Conservation (phyloP, 2,797 vertebrate species). For the Yasuhikotakia modesta region DNA sequence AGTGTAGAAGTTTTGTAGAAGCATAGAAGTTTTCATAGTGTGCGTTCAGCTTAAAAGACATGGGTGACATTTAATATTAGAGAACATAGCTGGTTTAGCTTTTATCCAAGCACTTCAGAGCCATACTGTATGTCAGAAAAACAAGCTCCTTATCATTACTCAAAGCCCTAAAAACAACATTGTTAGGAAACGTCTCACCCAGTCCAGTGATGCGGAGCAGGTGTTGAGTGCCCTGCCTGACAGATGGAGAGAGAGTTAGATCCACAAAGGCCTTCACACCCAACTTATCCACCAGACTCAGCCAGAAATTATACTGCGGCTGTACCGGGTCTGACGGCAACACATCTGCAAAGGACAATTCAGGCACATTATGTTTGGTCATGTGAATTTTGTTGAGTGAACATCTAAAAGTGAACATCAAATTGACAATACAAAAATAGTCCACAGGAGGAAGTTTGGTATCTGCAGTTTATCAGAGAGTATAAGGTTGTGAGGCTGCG, state of each 20-base stretch:
- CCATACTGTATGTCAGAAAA: neutral
- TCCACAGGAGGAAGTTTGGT: neutral
- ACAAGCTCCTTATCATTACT: neutral
- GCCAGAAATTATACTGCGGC: slow-evolving; percentile 91
- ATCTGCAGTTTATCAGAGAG: neutral
- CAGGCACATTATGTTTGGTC: neutral
- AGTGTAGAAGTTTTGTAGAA: no score
- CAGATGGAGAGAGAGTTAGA: slow-evolving; percentile 84
- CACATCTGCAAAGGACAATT: slow-evolving; percentile 71
- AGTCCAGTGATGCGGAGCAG: slow-evolving; percentile 90
- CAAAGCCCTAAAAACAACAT: neutral
- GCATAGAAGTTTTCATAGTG: no score
- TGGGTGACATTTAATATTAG: neutral
- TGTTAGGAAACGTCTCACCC: slow-evolving; percentile 72
- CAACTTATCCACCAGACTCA: slow-evolving; percentile 89
- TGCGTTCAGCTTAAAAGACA: neutral
- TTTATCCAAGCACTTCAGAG: no score
- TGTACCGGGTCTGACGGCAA: slow-evolving; percentile 87
- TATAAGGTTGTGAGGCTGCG: neutral
- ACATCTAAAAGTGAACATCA: neutral
- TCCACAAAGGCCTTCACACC: slow-evolving; percentile 93
- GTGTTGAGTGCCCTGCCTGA: slow-evolving; percentile 90
- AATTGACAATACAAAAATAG: neutral
- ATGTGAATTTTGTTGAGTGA: neutral
- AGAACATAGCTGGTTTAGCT: no score